Percentiles rank a stretch among this genome's conserved stretches.
These are phyloP conservation scores for Popillia japonica DNA, from an alignment of 1,140 invertebrate species.

Conservation along the genomic window DNA sequence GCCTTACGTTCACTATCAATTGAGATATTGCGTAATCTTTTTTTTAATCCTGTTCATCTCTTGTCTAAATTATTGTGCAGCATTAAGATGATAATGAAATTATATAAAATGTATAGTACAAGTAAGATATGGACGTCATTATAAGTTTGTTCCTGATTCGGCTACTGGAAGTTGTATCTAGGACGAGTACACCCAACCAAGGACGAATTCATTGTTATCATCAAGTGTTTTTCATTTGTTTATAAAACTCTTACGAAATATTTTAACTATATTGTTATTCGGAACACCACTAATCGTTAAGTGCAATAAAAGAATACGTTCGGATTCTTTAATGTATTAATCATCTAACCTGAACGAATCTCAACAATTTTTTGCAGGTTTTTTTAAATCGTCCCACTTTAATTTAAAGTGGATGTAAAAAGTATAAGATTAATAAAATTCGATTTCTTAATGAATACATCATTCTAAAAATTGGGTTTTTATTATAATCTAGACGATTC, in stretches of 20 bases:
- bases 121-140: no score
- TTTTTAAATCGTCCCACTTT: neutral
- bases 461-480: no score
- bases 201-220: slow-evolving; percentile 27
- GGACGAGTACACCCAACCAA: neutral
- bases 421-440: no score
- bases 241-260: slow-evolving; percentile 20
- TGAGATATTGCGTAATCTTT: neutral
- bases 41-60: neutral
- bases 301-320: neutral
- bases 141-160: neutral
- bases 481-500: no score
- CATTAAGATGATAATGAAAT: no score
- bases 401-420: no score
- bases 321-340: neutral
- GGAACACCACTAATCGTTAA: neutral
- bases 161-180: slow-evolving; percentile 9
- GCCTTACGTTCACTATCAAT: neutral
- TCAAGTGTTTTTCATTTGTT: slow-evolving; percentile 22
- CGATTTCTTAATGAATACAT: no score
- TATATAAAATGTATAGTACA: no score
- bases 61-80: no score
- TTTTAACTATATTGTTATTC: neutral
- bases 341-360: neutral
- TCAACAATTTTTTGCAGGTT: neutral